Evolutionary conservation across 2,888 invertebrate genomes (phyloP).

Genomic region (Eupeodes luniger): DNA sequence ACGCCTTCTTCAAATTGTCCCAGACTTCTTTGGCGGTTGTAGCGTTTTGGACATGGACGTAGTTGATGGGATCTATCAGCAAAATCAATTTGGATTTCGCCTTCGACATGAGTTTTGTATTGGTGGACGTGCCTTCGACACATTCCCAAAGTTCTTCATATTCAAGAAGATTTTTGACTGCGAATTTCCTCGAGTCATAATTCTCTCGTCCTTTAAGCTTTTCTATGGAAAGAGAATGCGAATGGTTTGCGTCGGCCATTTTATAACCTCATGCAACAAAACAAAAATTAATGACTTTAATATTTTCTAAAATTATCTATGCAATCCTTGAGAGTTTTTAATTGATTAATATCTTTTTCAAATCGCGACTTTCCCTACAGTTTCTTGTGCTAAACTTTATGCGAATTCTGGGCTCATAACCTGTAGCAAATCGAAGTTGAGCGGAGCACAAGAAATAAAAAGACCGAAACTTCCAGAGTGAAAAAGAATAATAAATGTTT

Average conservation of each 20-base stretch:
- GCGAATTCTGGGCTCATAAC: background rate
- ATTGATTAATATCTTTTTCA: background rate
- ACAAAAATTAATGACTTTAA: no score
- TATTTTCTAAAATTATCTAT: no score
- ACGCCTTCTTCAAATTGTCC: no score
- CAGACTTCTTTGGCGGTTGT: conserved; percentile 40
- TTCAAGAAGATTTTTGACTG: conserved; percentile 33
- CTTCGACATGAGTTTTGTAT: conserved; percentile 18
- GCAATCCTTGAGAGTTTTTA: no score
- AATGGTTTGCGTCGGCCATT: no score
- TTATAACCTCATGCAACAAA: no score
- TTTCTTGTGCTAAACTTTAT: background rate
- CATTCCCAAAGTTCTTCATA: conserved; percentile 62
- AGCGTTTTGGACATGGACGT: conserved; percentile 77
- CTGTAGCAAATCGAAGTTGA: background rate
- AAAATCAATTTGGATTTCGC: conserved; percentile 53
- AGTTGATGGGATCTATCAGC: conserved; percentile 72
- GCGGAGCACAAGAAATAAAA: background rate
- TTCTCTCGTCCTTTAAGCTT: conserved; percentile 48
- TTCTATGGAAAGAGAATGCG: conserved; percentile 10
- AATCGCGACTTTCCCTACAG: background rate
- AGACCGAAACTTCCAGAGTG: background rate
- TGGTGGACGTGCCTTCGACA: background rate
- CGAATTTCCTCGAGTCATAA: conserved; percentile 60
- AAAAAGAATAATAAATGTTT: no score